Percentiles rank a stretch among this genome's conserved stretches.
Evolutionary conservation across 2,888 invertebrate genomes (phyloP).

Genomic region (Nowickia ferox): DNA sequence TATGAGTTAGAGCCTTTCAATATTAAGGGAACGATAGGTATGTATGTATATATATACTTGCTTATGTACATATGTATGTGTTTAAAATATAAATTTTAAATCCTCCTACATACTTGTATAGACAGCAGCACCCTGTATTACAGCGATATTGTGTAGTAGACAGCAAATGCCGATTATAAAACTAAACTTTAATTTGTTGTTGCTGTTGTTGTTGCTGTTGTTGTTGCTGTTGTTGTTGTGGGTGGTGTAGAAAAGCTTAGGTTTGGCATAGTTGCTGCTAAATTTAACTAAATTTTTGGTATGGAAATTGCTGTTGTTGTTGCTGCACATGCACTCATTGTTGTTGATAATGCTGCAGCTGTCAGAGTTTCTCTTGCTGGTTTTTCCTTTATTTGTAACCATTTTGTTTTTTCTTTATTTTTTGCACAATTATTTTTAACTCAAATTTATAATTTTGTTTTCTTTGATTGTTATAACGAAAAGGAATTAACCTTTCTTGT

Average conservation of each 20-base stretch:
- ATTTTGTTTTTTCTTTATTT: slow-evolving; percentile 71
- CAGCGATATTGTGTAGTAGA: slow-evolving; percentile 75
- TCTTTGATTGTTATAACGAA: background rate
- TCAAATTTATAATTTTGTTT: background rate
- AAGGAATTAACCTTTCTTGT: background rate
- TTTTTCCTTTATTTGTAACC: slow-evolving; percentile 74
- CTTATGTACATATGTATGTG: background rate
- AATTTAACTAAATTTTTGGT: slow-evolving; percentile 64
- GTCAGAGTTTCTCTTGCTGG: slow-evolving; percentile 50
- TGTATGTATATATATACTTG: background rate
- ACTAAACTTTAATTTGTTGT: slow-evolving; percentile 63
- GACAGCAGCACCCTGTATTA: slow-evolving; percentile 80
- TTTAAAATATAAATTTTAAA: background rate
- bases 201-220: slow-evolving; percentile 39
- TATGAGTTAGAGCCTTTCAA: too few species aligned
- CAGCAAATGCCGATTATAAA: slow-evolving; percentile 77
- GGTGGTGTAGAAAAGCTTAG: slow-evolving; percentile 40
- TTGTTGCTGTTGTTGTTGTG: slow-evolving; percentile 35
- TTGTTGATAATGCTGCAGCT: slow-evolving; percentile 38
- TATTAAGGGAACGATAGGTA: background rate
- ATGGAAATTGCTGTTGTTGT: slow-evolving; percentile 50
- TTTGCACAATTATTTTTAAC: slow-evolving; percentile 25
- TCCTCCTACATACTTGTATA: slow-evolving; percentile 80
- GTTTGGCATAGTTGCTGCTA: slow-evolving; percentile 58
- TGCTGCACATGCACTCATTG: slow-evolving; percentile 58